A percentile compares a stretch with the other conserved stretches of the same genome.
Conservation (phyloP, 2,797 vertebrate species). For the Diplodus sargus region DNA sequence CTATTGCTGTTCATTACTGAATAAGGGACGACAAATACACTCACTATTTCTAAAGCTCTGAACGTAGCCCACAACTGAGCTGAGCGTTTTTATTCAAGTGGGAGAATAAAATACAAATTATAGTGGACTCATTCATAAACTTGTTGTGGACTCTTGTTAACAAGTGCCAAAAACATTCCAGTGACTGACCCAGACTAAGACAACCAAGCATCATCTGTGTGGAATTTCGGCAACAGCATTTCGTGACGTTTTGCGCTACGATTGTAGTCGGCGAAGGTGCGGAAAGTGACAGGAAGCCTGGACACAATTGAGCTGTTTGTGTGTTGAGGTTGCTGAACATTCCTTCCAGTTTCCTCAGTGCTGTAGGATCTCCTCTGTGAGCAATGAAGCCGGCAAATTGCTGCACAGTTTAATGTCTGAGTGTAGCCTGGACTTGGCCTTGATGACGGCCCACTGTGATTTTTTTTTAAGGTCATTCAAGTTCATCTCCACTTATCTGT, state of each 20-base stretch:
- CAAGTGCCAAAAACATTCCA: not conserved
- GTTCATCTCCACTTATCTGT: not conserved
- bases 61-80: not conserved
- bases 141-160: not conserved
- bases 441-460: not conserved
- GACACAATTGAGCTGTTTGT: slow-evolving; percentile 70
- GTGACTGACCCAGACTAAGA: not conserved
- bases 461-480: slow-evolving; percentile 1
- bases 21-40: not conserved
- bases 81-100: not conserved
- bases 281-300: slow-evolving; percentile 67
- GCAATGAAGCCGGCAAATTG: not conserved
- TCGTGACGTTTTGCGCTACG: not conserved
- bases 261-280: slow-evolving; percentile 48
- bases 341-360: slow-evolving; percentile 56
- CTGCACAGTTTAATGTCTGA: not conserved
- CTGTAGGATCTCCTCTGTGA: slow-evolving; percentile 24
- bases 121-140: not conserved
- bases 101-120: not conserved
- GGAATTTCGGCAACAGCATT: slow-evolving; percentile 25
- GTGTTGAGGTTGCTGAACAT: slow-evolving; percentile 47
- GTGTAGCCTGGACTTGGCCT: not conserved
- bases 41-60: not conserved
- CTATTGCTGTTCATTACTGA: not conserved
- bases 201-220: slow-evolving; percentile 8